A percentile compares a stretch with the other conserved stretches of the same genome.
Evolutionary conservation across 2,113 vertebrate genomes (phyloP).

Genomic region (Rousettus leschenaultii): DNA sequence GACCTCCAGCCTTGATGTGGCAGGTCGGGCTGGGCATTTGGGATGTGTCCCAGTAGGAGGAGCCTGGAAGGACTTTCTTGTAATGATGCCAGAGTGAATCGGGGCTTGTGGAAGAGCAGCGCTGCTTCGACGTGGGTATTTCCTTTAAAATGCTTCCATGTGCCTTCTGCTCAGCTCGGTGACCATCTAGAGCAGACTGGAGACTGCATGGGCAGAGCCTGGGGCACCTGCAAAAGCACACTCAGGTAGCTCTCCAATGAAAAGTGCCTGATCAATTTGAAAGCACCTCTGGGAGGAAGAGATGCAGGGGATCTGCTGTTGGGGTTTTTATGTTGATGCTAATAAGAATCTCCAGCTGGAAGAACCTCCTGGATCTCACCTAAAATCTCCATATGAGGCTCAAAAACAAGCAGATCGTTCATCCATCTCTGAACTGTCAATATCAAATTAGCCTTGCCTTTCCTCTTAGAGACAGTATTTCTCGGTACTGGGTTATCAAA

Average conservation of each 20-base stretch:
- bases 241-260: neutral
- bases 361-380: neutral
- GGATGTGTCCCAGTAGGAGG: conserved; percentile 8
- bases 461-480: neutral
- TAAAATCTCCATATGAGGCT: neutral
- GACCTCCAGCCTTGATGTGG: conserved; percentile 28
- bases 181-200: neutral
- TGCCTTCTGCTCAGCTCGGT: neutral
- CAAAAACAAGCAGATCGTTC: neutral
- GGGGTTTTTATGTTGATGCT: neutral
- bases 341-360: neutral
- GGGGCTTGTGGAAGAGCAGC: neutral
- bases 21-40: neutral
- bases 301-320: neutral
- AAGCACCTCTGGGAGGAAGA: neutral
- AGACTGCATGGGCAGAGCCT: neutral
- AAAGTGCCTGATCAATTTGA: neutral
- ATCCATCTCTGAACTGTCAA: neutral
- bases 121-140: neutral
- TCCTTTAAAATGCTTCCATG: neutral
- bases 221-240: neutral
- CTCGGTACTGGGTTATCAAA: neutral
- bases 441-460: neutral
- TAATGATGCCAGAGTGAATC: neutral
- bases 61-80: neutral